phyloP scores from a whole-genome alignment of 37 sponge, comb jelly and placozoan genomes.

The Corticium candelabrum region DNA sequence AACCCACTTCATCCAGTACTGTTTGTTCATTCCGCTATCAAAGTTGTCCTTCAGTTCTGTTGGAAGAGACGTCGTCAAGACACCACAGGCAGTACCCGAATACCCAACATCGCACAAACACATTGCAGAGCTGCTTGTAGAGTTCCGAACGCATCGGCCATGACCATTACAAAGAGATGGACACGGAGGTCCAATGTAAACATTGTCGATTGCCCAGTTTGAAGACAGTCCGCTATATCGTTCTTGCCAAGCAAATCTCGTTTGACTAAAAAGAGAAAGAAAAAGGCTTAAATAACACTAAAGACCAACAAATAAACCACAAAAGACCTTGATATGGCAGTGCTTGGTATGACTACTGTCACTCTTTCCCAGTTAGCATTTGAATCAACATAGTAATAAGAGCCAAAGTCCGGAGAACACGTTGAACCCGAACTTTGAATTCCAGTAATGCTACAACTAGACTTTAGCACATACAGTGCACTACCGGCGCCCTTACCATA shows the following conservation, averaged over 20 bases:
- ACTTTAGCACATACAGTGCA: no score
- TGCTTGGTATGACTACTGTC: not conserved
- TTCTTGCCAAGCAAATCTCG: constrained; percentile 1
- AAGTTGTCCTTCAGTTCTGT: not conserved
- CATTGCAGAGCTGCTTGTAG: not conserved
- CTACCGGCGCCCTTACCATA: no score
- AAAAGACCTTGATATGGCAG: not conserved
- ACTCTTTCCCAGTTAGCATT: not conserved
- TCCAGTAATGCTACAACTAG: no score
- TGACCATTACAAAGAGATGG: not conserved
- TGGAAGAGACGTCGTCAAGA: not conserved
- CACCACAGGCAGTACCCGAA: not conserved
- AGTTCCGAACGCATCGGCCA: not conserved
- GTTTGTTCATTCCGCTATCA: not conserved
- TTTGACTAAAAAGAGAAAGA: not conserved
- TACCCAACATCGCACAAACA: not conserved
- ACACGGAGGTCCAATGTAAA: constrained; percentile 3
- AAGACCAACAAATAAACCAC: no score
- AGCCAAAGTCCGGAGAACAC: no score
- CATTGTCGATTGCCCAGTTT: not conserved
- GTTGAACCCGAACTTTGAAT: no score
- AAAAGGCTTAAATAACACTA: no score
- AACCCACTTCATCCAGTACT: not conserved
- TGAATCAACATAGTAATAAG: no score
- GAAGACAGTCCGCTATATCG: no score